phyloP scores from a whole-genome alignment of 2,113 vertebrate species.

The Gymnorhina tibicen region DNA sequence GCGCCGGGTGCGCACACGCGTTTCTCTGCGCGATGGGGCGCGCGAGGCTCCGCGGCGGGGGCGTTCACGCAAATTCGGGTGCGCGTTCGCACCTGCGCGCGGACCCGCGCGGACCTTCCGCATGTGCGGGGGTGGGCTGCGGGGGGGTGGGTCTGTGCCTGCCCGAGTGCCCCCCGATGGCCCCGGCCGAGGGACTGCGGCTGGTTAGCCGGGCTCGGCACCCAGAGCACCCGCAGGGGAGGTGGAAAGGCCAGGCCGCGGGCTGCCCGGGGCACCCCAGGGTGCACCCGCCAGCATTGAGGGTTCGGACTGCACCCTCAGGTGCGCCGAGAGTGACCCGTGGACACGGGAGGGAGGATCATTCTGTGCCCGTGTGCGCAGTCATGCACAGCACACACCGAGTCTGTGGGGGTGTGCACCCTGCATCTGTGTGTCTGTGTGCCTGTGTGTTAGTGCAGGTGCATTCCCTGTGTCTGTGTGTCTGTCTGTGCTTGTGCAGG shows the following conservation, averaged over 20 bases:
- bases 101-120: accelerated
- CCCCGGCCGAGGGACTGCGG: accelerated
- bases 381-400: neutral
- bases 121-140: neutral
- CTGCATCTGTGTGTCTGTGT: neutral
- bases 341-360: neutral
- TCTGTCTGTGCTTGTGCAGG: too few species aligned
- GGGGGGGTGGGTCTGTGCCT: too few species aligned
- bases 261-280: neutral
- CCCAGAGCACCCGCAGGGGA: neutral
- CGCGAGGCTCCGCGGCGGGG: accelerated
- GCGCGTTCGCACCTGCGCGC: accelerated
- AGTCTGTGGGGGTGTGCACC: accelerated
- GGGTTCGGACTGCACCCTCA: accelerated
- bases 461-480: neutral
- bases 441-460: accelerated
- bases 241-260: accelerated
- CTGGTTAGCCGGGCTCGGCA: neutral
- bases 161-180: neutral
- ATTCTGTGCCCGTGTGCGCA: accelerated
- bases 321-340: neutral
- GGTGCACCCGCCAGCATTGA: accelerated
- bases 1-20: neutral
- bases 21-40: accelerated
- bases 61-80: accelerated